Base-by-base conservation (phyloP, 2,888 invertebrate genomes). In the Ennomos fuscantarius region DNA sequence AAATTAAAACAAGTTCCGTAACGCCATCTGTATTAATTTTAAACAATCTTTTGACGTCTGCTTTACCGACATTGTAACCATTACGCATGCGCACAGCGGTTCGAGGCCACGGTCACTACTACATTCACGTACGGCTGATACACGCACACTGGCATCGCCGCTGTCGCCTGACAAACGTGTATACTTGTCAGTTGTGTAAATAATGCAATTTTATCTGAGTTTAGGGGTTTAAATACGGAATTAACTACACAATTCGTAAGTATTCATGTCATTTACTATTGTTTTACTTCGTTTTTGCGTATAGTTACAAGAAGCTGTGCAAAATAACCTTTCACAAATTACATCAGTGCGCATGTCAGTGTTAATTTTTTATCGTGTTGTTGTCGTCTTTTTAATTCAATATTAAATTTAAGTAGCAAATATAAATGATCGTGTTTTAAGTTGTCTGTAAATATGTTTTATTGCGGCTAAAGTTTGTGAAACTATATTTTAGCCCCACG, bases 41-140 rank as follows among this genome's bases (percentile, higher is more conserved):
- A 48, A 60, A 63, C 60, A 48, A 44, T 11, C 47, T 39, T 33
- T 33, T 24, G 50, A 6, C 6, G 31, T 60, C 82, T 78, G 81
- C 71, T 88, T 85, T 82, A 82, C 78, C 87, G 72, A 81, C 79
- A 12, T 65, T 51, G 66, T 43, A 44, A 50, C 55, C 53, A 49
- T 12, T 61, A 82, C 88, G 88, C 90, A 88, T 87, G 90, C 87
- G 89, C 78, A 72, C 62, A 63, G 60, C 61, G 59, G 66, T 74
- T 81, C 78, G 84, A 86, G 87, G 87, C 84, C 88, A 85, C 78
- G 85, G 87, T 77, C 86, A 86, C 82, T 72, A 81, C 77, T 71
- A 84, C 81, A 79, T 72, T 76, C 64, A 72, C 11, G 36, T 36
- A 46, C 62, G 63, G 58, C 49, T 68, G 24, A 24, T n/a, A 76